phyloP scores from a whole-genome alignment of 2,797 vertebrate genomes.

The Sebastes elongatus region DNA sequence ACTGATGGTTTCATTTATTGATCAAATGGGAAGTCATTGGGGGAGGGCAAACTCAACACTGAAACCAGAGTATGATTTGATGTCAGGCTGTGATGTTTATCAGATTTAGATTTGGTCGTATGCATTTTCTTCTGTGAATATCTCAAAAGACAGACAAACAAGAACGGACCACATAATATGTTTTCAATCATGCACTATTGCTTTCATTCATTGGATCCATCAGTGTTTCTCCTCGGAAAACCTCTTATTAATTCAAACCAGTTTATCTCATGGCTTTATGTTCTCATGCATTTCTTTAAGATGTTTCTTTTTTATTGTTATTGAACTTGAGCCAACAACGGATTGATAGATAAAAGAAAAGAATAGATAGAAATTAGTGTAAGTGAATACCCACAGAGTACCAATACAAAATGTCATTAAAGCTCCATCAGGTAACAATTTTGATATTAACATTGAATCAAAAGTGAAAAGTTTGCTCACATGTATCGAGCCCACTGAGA shows the following conservation, averaged over 20 bases:
- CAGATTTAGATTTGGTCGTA: not conserved
- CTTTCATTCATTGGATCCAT: not conserved
- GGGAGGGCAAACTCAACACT: not conserved
- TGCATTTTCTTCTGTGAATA: not conserved
- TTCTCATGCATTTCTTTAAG: not conserved
- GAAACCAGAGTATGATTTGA: not conserved
- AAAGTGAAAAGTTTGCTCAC: too few relatives aligned
- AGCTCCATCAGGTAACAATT: too few relatives aligned
- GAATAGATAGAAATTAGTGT: not conserved
- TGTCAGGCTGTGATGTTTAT: not conserved
- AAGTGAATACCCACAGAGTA: not conserved
- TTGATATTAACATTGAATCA: too few relatives aligned
- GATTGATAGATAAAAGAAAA: not conserved
- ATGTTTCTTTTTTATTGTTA: not conserved
- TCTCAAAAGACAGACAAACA: not conserved
- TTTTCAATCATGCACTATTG: not conserved
- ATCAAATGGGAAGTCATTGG: not conserved
- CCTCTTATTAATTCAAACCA: not conserved
- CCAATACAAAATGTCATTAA: too few relatives aligned
- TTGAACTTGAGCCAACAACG: not conserved
- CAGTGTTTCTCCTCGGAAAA: not conserved
- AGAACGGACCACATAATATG: not conserved
- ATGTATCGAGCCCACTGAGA: too few relatives aligned
- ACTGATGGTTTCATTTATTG: slow-evolving; percentile 12
- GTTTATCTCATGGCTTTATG: not conserved